Conservation (phyloP, 2,888 invertebrate species). For the Ellobium chinense region DNA sequence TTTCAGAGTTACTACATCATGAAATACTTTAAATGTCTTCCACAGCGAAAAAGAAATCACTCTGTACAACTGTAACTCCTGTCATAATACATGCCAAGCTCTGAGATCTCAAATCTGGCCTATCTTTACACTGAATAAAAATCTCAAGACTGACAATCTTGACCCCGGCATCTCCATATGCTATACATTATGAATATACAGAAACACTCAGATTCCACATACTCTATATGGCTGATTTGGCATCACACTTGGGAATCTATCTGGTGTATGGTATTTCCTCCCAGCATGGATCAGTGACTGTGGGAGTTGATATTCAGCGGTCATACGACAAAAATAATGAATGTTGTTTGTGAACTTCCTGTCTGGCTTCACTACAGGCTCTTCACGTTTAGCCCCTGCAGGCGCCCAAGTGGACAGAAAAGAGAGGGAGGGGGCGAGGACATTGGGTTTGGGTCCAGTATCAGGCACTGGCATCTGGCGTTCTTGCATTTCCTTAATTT, state of each 20-base stretch:
- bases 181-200: no score
- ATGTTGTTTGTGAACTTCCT: constrained; percentile 59
- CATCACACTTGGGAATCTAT: constrained; percentile 62
- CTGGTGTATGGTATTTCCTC: constrained; percentile 74
- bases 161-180: no score
- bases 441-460: constrained; percentile 42
- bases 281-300: constrained; percentile 68
- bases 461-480: constrained; percentile 39
- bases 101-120: no score
- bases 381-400: constrained; percentile 48
- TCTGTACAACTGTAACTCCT: no score
- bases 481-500: constrained; percentile 58
- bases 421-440: constrained; percentile 60
- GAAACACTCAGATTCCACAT: constrained; percentile 26
- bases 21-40: no score
- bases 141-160: no score
- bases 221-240: constrained; percentile 68
- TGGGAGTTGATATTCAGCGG: constrained; percentile 72
- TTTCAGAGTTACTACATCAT: no score
- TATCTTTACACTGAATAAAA: no score
- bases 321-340: constrained; percentile 76
- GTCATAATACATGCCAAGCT: no score
- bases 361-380: background rate
- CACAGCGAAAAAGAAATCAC: no score
- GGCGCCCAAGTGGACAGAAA: constrained; percentile 74